phyloP scores from a whole-genome alignment of 1,140 invertebrate genomes.

The Euwallacea similis region DNA sequence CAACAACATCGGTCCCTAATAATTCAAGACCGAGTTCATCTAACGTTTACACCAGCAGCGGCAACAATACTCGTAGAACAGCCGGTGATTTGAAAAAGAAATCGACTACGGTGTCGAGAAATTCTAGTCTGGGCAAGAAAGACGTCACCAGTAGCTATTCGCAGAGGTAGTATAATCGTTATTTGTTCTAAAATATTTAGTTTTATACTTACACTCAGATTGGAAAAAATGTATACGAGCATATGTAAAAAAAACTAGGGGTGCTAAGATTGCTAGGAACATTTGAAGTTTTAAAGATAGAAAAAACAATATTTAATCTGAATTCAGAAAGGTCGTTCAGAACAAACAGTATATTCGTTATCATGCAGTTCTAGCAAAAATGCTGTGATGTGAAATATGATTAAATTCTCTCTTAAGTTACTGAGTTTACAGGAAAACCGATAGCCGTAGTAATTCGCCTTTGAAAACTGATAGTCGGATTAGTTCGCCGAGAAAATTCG shows the following conservation, averaged over 20 bases:
- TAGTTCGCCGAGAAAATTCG: constrained; percentile 45
- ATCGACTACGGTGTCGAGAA: constrained; percentile 36
- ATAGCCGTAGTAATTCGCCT: constrained; percentile 43
- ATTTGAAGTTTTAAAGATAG: background rate
- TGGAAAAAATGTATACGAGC: too few species aligned
- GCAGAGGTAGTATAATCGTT: background rate
- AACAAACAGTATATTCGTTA: too few species aligned
- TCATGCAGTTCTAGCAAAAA: too few species aligned
- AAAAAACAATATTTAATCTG: too few species aligned
- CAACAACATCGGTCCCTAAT: constrained; percentile 9
- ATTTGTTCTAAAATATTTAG: too few species aligned
- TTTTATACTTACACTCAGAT: too few species aligned
- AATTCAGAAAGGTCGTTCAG: too few species aligned
- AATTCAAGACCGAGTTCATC: constrained; percentile 28
- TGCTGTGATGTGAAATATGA: too few species aligned
- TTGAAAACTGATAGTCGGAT: constrained; percentile 43
- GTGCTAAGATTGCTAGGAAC: background rate
- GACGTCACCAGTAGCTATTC: constrained; percentile 15
- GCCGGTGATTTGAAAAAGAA: constrained; percentile 21
- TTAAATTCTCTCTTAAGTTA: too few species aligned
- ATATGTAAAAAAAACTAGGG: background rate
- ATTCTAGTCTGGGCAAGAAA: constrained; percentile 39
- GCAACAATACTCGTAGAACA: constrained; percentile 12
- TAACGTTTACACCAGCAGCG: constrained; percentile 16
- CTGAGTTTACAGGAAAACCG: constrained; percentile 29